Evolutionary conservation across 1,140 invertebrate species (phyloP).

Genomic region (Cheumatopsyche charites): DNA sequence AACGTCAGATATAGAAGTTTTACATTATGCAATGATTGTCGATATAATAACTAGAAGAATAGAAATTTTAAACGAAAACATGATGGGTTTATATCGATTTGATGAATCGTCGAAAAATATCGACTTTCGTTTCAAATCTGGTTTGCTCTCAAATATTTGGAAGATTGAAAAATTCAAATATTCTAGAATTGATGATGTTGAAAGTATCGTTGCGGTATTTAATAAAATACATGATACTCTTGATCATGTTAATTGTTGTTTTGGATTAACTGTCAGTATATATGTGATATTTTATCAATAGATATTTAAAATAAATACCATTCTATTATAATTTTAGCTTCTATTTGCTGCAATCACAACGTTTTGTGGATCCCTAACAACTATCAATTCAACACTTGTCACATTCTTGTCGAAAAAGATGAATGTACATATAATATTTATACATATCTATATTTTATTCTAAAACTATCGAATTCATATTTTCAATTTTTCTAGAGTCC

Average conservation of each 20-base stretch:
- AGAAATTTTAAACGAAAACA: neutral
- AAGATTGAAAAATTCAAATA: too few relatives aligned
- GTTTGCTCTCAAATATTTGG: too few relatives aligned
- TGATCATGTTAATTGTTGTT: neutral
- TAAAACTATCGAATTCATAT: too few relatives aligned
- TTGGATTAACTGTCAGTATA: neutral
- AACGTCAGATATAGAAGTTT: neutral
- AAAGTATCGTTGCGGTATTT: neutral
- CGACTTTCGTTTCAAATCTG: neutral
- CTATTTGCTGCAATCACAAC: neutral
- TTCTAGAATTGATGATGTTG: too few relatives aligned
- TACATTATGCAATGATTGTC: neutral
- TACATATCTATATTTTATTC: too few relatives aligned
- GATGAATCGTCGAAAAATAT: too few relatives aligned
- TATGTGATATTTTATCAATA: neutral
- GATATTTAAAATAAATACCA: too few relatives aligned
- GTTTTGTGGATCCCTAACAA: neutral
- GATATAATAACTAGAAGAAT: neutral
- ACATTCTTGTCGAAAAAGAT: neutral
- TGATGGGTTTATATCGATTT: neutral
- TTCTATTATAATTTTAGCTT: neutral
- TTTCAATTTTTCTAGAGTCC: too few relatives aligned
- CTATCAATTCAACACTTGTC: neutral
- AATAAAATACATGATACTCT: neutral
- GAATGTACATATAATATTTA: neutral